Evolutionary conservation across 30 jellyfish, hydroid and myxozoan species (phyloP), one percentile per base, ranked within the genome.

Genomic region (Hydractinia symbiolongicarpus): DNA sequence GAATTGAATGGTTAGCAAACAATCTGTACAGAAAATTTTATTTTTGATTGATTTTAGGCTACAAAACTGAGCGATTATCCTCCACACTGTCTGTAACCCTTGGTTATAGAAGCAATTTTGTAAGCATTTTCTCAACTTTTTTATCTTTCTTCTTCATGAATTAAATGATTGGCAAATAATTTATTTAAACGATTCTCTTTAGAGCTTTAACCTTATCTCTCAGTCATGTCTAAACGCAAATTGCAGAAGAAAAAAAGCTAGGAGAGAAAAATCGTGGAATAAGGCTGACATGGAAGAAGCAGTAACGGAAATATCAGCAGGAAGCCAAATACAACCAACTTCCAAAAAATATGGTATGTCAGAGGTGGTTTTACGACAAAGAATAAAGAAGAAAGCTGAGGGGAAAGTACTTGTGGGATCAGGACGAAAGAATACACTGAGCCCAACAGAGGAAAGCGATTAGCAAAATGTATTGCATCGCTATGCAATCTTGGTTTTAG

Each of bases 341-440:
- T 16, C 78, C 78, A 67, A 13, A 1, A 67, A 4, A 20, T 67
- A 67, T 20, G 78, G 78, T 58, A 58, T 58, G 69, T 58, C 69
- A 58, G 69, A 58, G 78, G 20, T 1, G 4, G 51, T 15, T 9
- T 4, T 67, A 20, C 51, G 51, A 4, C 51, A 67, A 13, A 16
- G 51, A 67, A 1, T 21, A 10, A 67, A 67, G 51, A 67, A 57
- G 68, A n/a, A n/a, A 67, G 51, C 69, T 13, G 51, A 15, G 51
- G 78, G 4, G 4, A 67, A 67, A 49, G 50, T 21, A 20, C 51
- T 67, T 67, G 78, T 67, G 14, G 50, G 78, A 15, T 67, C 78
- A 13, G 78, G 1, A 11, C 78, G 21, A 1, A 15, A 21, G 20
- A 16, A 13, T 67, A 21, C 51, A 13, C 50, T 67, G 51, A 4